phyloP scores from a whole-genome alignment of 1,140 invertebrate genomes.

The Zaprionus ghesquierei region DNA sequence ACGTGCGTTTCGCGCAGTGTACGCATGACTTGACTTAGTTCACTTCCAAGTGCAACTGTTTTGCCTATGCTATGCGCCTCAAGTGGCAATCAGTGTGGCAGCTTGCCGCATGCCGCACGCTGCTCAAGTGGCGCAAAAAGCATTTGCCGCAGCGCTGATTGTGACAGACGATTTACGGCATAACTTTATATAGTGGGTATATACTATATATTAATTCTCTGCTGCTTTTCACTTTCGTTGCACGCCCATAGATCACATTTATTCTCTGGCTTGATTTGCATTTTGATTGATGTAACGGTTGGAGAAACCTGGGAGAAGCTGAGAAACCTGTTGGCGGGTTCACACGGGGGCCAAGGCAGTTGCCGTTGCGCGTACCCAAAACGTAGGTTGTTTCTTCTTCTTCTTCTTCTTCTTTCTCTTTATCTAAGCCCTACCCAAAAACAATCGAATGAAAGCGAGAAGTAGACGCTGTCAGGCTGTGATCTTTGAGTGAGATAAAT shows the following conservation, averaged over 20 bases:
- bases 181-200: no score
- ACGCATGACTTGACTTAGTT: not conserved
- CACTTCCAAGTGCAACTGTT: conserved; percentile 1
- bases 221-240: conserved; percentile 58
- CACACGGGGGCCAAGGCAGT: conserved; percentile 29
- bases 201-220: not conserved
- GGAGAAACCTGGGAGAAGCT: conserved; percentile 27
- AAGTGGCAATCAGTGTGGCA: conserved; percentile 33
- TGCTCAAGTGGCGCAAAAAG: conserved; percentile 32
- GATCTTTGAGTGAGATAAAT: not conserved
- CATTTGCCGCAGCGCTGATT: conserved; percentile 23
- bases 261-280: conserved; percentile 51
- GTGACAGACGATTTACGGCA: conserved; percentile 1
- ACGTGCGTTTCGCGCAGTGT: not conserved
- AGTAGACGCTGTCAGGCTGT: not conserved
- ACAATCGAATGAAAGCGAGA: not conserved
- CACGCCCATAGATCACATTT: conserved; percentile 38
- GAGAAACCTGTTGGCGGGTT: conserved; percentile 61
- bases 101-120: not conserved
- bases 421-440: not conserved
- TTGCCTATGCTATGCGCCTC: no score
- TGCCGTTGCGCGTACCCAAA: not conserved
- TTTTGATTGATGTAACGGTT: conserved; percentile 68
- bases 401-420: not conserved
- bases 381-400: no score